Evolutionary conservation across 1,140 invertebrate species (phyloP), one percentile per base, ranked within the genome.

Genomic region (Lordiphosa stackelbergi): DNA sequence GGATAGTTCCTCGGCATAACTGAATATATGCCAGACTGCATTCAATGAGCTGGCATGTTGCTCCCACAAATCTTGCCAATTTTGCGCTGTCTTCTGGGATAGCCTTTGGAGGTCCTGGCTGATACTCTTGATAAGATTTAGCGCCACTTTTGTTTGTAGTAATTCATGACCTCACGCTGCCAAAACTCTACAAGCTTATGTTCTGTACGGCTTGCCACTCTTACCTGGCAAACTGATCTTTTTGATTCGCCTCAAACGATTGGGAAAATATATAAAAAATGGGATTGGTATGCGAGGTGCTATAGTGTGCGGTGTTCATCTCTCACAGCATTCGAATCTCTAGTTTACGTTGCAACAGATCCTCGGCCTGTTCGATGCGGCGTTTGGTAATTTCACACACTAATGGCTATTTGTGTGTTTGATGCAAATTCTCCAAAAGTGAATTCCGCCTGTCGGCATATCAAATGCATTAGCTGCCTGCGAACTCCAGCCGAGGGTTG

Each of bases 131-230:
- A 77, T 96, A 95, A 73, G 94, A 95, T 38, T 91, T 90, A 36
- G n/a, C 95, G 92, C 95, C 95, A 97, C 22, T 92, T 94, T 36
- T 93, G 89, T 92, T 93, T 95, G n/a, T 10, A 96, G 93, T 22
- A 96, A 83, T 56, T 91, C 90, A 78, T 96, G 93, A n/a, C 95
- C 88, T 95, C 91, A 38, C 91, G 69, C n/a, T 90, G 88, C 95
- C 95, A 97, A 83, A 93, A 96, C 56, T 92, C 89, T 35, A 93
- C 94, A 91, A 38, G 62, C 57, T 9, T n/a, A 40, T 8, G 22
- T 83, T 37, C 37, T 69, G 60, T 11, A 47, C 41, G 6, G 47
- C 5, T 0, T 63, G 47, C 56, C 57, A 73, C 43, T 59, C n/a
- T n/a, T 42, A 8, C 19, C 52, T 31, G 11, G 53, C 5, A 41